phyloP scores from a whole-genome alignment of 92 coral and sea anemone species.

The Phenganax subtilis region DNA sequence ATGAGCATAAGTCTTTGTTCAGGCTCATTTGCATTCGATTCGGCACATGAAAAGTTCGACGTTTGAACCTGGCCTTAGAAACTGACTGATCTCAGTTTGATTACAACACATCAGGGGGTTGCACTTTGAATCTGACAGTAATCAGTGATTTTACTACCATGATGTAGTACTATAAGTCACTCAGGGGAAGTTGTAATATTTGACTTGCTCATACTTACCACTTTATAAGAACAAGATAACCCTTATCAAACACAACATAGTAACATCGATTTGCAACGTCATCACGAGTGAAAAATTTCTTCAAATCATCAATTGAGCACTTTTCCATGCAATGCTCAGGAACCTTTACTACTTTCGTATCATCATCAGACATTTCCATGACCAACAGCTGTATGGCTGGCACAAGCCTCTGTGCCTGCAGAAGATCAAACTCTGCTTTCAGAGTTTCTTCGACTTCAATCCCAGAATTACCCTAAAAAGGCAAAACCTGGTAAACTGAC shows the following conservation, averaged over 20 bases:
- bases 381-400: constrained; percentile 46
- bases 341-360: constrained; percentile 15
- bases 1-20: no score
- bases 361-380: constrained; percentile 36
- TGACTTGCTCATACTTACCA: constrained; percentile 44
- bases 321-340: constrained; percentile 28
- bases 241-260: neutral
- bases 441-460: constrained; percentile 46
- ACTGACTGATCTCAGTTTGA: no score
- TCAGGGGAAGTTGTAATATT: neutral
- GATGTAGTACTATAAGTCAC: no score
- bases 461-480: constrained; percentile 44
- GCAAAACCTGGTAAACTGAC: no score
- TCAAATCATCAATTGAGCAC: constrained; percentile 23
- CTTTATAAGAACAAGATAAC: constrained; percentile 46
- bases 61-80: no score
- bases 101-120: no score
- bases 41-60: no score
- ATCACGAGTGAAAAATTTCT: neutral
- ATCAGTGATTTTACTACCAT: no score
- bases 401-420: constrained; percentile 31
- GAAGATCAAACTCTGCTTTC: constrained; percentile 17
- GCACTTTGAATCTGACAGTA: no score
- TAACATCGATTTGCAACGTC: neutral
- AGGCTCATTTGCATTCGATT: no score